Conservation (phyloP, 2,113 vertebrate genomes). For the Geococcyx californianus region DNA sequence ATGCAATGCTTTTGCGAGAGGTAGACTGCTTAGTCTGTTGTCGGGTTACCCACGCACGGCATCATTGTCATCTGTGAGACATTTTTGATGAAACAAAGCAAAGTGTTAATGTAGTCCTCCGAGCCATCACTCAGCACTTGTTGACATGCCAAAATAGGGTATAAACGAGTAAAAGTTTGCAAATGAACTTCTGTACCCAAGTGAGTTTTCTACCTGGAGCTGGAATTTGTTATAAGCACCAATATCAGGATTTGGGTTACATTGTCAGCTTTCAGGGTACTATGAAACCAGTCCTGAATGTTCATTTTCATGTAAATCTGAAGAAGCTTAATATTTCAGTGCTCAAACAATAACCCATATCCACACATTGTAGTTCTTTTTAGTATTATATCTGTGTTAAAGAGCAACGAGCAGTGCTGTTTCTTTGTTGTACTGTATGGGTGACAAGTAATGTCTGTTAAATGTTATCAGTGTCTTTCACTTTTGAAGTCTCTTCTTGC, state of each 20-base stretch:
- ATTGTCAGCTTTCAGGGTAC: neutral
- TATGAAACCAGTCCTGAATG: neutral
- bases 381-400: neutral
- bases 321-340: neutral
- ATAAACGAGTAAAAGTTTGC: neutral
- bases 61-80: neutral
- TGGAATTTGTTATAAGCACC: neutral
- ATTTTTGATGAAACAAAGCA: neutral
- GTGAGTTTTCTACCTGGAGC: neutral
- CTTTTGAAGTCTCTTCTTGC: neutral
- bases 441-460: neutral
- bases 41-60: neutral
- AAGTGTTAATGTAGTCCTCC: neutral
- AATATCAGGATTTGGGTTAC: neutral
- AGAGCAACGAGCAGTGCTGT: neutral
- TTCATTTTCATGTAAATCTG: neutral
- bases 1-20: neutral
- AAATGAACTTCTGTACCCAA: neutral
- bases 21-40: neutral
- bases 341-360: neutral
- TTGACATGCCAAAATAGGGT: neutral
- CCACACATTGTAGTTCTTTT: neutral
- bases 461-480: neutral
- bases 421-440: neutral
- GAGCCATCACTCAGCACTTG: neutral